Conservation (phyloP, 2,888 invertebrate species). For the Agonopterix heracliana region DNA sequence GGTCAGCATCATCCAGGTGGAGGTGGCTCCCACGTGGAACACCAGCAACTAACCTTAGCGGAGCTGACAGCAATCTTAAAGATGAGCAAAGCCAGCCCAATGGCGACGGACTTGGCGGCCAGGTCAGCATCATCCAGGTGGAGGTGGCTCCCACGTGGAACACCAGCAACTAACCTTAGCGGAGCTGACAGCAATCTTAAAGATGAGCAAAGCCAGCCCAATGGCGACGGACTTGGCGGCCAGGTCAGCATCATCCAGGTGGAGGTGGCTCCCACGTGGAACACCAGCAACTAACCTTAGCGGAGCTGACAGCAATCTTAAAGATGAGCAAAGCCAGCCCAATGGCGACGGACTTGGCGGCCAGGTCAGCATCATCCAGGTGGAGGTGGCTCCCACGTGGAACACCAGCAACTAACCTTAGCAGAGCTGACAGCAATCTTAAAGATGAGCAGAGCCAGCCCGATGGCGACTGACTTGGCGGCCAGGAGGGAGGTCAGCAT, state of each 20-base stretch:
- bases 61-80: conserved; percentile 66
- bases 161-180: conserved; percentile 57
- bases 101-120: conserved; percentile 54
- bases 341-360: conserved; percentile 55
- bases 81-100: conserved; percentile 47
- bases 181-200: conserved; percentile 64
- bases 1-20: conserved; percentile 57
- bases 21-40: conserved; percentile 59
- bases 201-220: conserved; percentile 46
- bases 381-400: conserved; percentile 59
- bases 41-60: conserved; percentile 55
- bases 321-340: conserved; percentile 50
- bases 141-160: conserved; percentile 60
- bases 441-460: conserved; percentile 47
- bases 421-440: conserved; percentile 66
- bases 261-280: conserved; percentile 58
- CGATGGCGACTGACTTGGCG: conserved; percentile 55
- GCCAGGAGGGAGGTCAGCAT: conserved; percentile 54
- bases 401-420: conserved; percentile 52
- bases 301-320: conserved; percentile 64
- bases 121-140: conserved; percentile 58
- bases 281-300: conserved; percentile 54
- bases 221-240: conserved; percentile 57
- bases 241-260: conserved; percentile 59
- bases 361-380: conserved; percentile 58